Conservation (phyloP, 2,113 vertebrate species). For the Brachypteracias leptosomus region DNA sequence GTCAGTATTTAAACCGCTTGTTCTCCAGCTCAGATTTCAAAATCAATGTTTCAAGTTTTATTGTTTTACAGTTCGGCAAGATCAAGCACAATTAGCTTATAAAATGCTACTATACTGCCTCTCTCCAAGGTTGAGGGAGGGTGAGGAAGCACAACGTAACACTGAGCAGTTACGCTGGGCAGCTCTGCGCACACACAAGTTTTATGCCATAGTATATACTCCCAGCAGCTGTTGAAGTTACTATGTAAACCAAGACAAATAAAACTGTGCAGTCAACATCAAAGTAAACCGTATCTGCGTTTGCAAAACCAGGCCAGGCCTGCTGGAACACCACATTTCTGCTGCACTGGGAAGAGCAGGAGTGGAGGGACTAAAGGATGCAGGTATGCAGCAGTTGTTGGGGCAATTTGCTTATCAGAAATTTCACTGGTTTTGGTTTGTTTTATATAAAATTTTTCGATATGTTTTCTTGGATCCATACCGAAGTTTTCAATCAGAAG, state of each 20-base stretch:
- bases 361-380: rapidly evolving
- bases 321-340: background rate
- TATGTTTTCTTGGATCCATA: background rate
- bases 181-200: background rate
- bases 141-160: background rate
- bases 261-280: background rate
- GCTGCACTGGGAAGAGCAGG: background rate
- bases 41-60: slow-evolving; percentile 21
- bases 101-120: background rate
- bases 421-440: background rate
- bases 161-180: background rate
- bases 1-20: background rate
- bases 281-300: background rate
- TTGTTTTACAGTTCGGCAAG: slow-evolving; percentile 17
- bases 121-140: slow-evolving; percentile 10
- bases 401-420: background rate
- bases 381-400: rapidly evolving
- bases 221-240: background rate
- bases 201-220: background rate
- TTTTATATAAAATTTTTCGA: background rate
- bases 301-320: background rate
- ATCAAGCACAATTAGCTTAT: slow-evolving; percentile 28
- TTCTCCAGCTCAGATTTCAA: slow-evolving; percentile 19
- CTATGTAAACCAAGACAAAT: background rate
- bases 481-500: background rate